A percentile compares a stretch with the other conserved stretches of the same genome.
phyloP scores from a whole-genome alignment of 2,888 invertebrate species.

The Aspidapion aeneum region DNA sequence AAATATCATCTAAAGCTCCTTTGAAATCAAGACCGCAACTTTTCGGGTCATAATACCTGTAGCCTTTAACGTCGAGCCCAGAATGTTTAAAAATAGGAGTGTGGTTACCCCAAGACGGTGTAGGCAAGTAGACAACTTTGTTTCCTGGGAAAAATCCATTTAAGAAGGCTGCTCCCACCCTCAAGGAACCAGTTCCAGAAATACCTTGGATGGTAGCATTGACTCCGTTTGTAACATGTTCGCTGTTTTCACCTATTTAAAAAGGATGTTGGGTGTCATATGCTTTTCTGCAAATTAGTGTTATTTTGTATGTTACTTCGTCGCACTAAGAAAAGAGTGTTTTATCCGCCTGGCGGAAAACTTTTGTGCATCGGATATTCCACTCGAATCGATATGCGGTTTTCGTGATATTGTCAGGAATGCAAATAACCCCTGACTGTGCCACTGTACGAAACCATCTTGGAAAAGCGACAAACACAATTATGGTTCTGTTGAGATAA shows the following conservation, averaged over 20 bases:
- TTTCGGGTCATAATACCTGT: slow-evolving; percentile 91
- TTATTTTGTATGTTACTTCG: no score
- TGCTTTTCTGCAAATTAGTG: no score
- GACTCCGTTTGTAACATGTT: slow-evolving; percentile 63
- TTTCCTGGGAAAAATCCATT: slow-evolving; percentile 73
- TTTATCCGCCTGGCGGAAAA: no score
- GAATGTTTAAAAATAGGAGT: slow-evolving; percentile 89
- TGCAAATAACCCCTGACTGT: no score
- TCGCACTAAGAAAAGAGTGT: no score
- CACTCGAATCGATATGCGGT: no score
- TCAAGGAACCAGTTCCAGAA: slow-evolving; percentile 96
- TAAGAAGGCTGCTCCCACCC: slow-evolving; percentile 87
- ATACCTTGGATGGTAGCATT: slow-evolving; percentile 81
- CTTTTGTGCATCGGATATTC: no score
- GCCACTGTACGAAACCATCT: no score
- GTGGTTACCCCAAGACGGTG: slow-evolving; percentile 99
- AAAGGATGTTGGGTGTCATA: no score
- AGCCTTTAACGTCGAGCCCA: slow-evolving; percentile 80
- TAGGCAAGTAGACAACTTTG: slow-evolving; percentile 84
- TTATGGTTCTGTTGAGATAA: no score
- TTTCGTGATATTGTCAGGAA: no score
- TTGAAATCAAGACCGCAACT: slow-evolving; percentile 91
- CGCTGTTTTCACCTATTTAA: slow-evolving; percentile 18
- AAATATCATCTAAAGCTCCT: slow-evolving; percentile 86
- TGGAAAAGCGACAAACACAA: no score